A percentile compares a stretch with the other conserved stretches of the same genome.
These are phyloP conservation scores for Meteorus cinctellus DNA, from an alignment of 2,888 invertebrate species.

Conservation along the genomic window DNA sequence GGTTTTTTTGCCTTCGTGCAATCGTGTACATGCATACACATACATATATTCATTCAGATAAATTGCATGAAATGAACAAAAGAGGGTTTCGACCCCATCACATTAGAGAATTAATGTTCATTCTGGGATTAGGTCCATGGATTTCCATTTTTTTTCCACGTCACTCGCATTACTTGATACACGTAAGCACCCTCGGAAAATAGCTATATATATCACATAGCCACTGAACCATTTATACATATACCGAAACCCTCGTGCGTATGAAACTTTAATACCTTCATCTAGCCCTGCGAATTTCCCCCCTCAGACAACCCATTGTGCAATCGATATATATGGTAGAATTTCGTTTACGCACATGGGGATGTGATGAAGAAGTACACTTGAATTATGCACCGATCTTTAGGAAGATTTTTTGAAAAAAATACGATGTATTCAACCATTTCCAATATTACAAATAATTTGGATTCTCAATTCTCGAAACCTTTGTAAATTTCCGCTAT, in stretches of 20 bases:
- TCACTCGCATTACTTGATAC: not conserved
- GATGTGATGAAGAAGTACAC: not conserved
- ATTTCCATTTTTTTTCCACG: not conserved
- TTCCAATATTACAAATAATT: too few species aligned
- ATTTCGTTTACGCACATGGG: not conserved
- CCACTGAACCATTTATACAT: not conserved
- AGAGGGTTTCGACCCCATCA: not conserved
- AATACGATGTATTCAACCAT: too few species aligned
- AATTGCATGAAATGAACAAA: not conserved
- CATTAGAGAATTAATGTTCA: not conserved
- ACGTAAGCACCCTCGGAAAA: not conserved
- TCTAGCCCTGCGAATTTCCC: slow-evolving; percentile 24
- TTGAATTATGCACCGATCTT: not conserved
- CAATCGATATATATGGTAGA: slow-evolving; percentile 6
- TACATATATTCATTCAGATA: not conserved
- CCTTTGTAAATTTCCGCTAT: too few species aligned
- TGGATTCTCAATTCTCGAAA: too few species aligned
- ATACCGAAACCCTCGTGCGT: not conserved
- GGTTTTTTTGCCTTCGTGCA: not conserved
- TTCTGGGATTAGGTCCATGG: not conserved
- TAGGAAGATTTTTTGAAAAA: too few species aligned
- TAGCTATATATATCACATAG: not conserved
- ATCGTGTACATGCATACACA: not conserved
- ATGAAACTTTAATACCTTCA: slow-evolving; percentile 36
- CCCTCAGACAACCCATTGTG: not conserved